Conservation (phyloP, 2,113 vertebrate species). For the Nesogale talazaci region DNA sequence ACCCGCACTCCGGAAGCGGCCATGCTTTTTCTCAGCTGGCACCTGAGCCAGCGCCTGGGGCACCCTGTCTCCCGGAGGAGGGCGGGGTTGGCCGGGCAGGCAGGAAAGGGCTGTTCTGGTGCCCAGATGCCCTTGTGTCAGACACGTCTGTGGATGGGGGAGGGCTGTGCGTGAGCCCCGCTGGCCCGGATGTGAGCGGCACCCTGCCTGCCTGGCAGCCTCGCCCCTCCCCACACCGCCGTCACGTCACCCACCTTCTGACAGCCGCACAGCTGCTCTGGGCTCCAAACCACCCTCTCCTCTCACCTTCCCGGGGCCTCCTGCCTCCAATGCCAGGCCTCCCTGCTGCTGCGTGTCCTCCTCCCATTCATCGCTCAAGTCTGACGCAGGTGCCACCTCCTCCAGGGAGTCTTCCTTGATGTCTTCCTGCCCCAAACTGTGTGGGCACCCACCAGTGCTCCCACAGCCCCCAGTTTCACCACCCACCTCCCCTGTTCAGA, state of each 20-base stretch:
- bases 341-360: neutral
- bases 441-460: neutral
- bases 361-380: neutral
- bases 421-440: neutral
- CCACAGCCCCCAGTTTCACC: neutral
- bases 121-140: slow-evolving; percentile 69
- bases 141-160: slow-evolving; percentile 48
- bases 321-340: neutral
- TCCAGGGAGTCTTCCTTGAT: slow-evolving; percentile 1
- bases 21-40: neutral
- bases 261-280: neutral
- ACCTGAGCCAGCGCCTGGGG: slow-evolving; percentile 25
- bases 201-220: neutral
- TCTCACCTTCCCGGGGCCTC: neutral
- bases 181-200: slow-evolving; percentile 56
- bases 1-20: slow-evolving; percentile 34
- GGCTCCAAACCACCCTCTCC: neutral
- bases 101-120: slow-evolving; percentile 75
- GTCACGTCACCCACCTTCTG: neutral
- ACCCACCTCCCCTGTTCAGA: neutral
- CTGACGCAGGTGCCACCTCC: neutral
- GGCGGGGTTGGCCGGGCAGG: slow-evolving; percentile 58
- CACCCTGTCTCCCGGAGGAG: neutral
- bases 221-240: neutral
- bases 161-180: slow-evolving; percentile 42